Evolutionary conservation across 2,888 invertebrate genomes (phyloP), one percentile per base, ranked within the genome.

Genomic region (Pasiphila rectangulata): DNA sequence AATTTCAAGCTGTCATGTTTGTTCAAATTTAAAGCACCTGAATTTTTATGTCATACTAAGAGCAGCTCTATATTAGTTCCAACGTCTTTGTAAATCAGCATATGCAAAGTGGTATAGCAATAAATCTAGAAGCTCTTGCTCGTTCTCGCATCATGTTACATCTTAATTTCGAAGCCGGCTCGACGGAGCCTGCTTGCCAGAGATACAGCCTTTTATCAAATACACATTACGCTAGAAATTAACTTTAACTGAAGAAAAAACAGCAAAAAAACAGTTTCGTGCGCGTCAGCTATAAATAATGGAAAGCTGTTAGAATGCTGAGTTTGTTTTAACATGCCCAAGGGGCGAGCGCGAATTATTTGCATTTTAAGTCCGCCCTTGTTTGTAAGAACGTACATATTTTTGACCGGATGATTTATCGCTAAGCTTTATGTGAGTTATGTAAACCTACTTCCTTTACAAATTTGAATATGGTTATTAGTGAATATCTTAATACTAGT

Each of bases 111-210:
- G 88, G 89, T 86, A 86, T 83, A 84, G 89, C 83, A 87, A 89
- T 89, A 89, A 89, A 89, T 89, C 89, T 88, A 83, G 80, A 79
- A 73, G 88, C 80, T 86, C 87, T 88, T 86, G 89, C 89, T 89
- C 89, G 89, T 89, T 89, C 88, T 87, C 89, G 89, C 89, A 89
- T 89, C 89, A 89, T 89, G 89, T 89, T 89, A 89, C 89, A 89
- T 89, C 89, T 89, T 89, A 89, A 89, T 89, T 89, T 89, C 86
- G 85, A 83, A 82, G 80, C 82, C 83, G 82, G 83, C 84, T 83
- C 83, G 80, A 70, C 81, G 84, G 83, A 83, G 86, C 84, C 84
- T 82, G 86, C 81, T 73, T 72, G 80, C 78, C 75, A 77, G 80
- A 86, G 86, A 87, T 88, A 87, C 82, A 78, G 79, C 83, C 81